These are phyloP conservation scores for Salarias fasciatus DNA, from an alignment of 2,797 vertebrate genomes.

Conservation along the genomic window DNA sequence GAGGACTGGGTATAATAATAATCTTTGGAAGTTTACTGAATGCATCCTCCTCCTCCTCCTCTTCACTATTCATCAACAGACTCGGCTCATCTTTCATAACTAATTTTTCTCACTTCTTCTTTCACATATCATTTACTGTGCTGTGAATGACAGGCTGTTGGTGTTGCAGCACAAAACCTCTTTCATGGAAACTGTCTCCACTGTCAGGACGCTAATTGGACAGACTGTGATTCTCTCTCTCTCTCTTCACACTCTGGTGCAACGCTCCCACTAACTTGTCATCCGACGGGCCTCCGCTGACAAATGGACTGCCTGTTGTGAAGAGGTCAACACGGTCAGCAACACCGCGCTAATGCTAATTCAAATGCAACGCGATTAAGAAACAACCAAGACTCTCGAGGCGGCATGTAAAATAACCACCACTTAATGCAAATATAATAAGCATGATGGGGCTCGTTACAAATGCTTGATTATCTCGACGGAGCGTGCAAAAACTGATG, in stretches of 20 bases:
- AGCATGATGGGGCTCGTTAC: no score
- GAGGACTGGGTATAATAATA: no score
- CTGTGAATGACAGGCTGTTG: constrained; percentile 53
- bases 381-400: no score
- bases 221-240: constrained; percentile 36
- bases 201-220: constrained; percentile 63
- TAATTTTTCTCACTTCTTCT: constrained; percentile 23
- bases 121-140: constrained; percentile 35
- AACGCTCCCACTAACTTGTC: constrained; percentile 36
- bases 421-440: no score
- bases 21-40: background rate
- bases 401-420: no score
- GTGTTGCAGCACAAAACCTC: constrained; percentile 52
- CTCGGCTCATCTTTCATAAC: constrained; percentile 38
- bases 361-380: background rate
- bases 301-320: constrained; percentile 44
- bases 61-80: constrained; percentile 14
- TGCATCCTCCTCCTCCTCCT: constrained; percentile 7
- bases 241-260: constrained; percentile 42
- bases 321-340: constrained; percentile 43
- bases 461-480: no score
- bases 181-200: constrained; percentile 51
- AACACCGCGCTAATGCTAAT: constrained; percentile 29
- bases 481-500: no score
- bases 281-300: constrained; percentile 33